Conservation (phyloP, 2,113 vertebrate genomes). For the Lanius collurio region DNA sequence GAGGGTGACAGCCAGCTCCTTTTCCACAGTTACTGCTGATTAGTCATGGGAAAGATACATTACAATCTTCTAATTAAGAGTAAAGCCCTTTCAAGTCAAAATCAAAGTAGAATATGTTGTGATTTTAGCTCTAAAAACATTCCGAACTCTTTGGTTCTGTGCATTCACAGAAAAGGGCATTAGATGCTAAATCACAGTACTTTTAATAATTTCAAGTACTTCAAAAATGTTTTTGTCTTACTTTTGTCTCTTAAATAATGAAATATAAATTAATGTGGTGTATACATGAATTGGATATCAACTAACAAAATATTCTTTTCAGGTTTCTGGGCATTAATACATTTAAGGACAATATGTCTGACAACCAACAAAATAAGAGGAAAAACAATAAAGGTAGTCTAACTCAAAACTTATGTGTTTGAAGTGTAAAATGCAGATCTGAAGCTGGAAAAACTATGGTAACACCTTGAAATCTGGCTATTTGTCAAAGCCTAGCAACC, state of each 20-base stretch:
- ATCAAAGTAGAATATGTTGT: neutral
- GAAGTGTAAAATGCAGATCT: neutral
- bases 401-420: neutral
- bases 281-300: neutral
- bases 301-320: neutral
- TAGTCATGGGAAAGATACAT: neutral
- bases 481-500: neutral
- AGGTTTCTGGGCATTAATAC: neutral
- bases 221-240: neutral
- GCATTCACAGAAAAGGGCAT: neutral
- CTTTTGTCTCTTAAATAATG: neutral
- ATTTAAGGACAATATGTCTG: neutral
- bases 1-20: neutral
- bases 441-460: neutral
- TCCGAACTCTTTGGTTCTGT: neutral
- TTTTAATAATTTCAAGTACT: neutral
- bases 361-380: neutral
- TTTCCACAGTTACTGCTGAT: conserved; percentile 46
- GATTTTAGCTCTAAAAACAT: neutral
- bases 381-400: neutral
- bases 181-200: neutral
- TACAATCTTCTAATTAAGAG: neutral
- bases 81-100: neutral
- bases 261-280: neutral
- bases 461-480: neutral